These are phyloP conservation scores for Andricus grossulariae DNA, from an alignment of 1,140 invertebrate species.

Conservation along the genomic window DNA sequence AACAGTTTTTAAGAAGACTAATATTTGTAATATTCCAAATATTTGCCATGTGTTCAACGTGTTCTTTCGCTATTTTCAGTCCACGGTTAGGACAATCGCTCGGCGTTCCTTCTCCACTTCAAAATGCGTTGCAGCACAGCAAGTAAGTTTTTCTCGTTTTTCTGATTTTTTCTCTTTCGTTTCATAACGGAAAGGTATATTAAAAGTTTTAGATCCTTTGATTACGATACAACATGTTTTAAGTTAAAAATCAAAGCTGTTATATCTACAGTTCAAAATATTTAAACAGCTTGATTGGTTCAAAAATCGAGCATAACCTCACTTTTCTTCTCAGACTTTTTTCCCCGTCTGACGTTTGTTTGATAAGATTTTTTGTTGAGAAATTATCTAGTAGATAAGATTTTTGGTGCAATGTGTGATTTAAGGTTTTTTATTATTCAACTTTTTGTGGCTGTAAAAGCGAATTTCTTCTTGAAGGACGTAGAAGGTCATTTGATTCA, in stretches of 20 bases:
- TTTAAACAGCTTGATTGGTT: neutral
- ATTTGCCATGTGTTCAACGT: neutral
- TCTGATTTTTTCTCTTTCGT: no score
- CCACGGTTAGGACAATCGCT: conserved; percentile 58
- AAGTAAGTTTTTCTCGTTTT: conserved; percentile 56
- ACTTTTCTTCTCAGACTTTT: neutral
- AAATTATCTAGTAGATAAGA: conserved; percentile 43
- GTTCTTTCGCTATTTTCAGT: conserved; percentile 56
- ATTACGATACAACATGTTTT: conserved; percentile 39
- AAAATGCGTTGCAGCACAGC: conserved; percentile 77
- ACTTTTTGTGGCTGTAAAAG: neutral
- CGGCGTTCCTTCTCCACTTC: conserved; percentile 79
- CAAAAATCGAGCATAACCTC: neutral
- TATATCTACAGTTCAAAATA: neutral
- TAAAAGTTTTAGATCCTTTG: neutral
- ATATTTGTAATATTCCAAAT: neutral
- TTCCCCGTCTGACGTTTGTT: conserved; percentile 4
- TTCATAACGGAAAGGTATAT: conserved; percentile 15
- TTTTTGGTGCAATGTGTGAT: neutral
- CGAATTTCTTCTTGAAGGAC: conserved; percentile 58
- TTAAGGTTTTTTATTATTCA: neutral
- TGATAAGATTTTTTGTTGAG: neutral
- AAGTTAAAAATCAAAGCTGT: neutral
- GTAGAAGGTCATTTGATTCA: conserved; percentile 59
- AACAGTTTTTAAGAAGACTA: neutral